Conservation (phyloP, 2,113 vertebrate species). For the Marmota flaviventris region DNA sequence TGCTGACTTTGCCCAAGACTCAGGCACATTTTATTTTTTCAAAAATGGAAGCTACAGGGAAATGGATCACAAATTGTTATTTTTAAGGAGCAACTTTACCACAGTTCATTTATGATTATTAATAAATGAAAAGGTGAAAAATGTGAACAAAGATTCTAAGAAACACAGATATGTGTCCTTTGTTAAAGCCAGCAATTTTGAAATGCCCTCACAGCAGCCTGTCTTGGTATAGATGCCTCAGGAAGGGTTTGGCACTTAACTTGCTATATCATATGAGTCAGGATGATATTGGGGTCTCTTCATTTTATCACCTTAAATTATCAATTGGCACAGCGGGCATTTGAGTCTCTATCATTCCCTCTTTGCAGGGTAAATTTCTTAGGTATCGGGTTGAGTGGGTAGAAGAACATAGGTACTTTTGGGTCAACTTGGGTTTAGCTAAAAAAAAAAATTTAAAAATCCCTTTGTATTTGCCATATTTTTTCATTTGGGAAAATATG, state of each 20-base stretch:
- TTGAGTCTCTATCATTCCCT: conserved; percentile 31
- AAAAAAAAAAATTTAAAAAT: not conserved
- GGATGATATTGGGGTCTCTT: not conserved
- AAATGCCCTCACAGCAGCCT: not conserved
- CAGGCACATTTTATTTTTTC: not conserved
- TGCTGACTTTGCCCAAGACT: conserved; percentile 17
- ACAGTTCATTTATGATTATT: conserved; percentile 27
- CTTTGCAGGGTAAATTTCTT: conserved; percentile 22
- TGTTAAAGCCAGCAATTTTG: not conserved
- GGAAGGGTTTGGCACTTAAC: not conserved
- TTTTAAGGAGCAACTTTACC: conserved; percentile 13
- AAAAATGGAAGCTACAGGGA: not conserved
- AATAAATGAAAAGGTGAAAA: conserved; percentile 30
- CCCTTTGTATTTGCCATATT: not conserved
- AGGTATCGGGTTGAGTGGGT: too few relatives aligned
- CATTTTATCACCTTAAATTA: conserved; percentile 23
- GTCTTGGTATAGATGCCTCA: not conserved
- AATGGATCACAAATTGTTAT: conserved; percentile 28
- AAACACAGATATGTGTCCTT: not conserved
- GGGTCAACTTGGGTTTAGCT: not conserved
- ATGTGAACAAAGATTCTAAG: not conserved
- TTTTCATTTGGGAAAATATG: conserved; percentile 55
- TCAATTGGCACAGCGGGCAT: not conserved
- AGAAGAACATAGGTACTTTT: not conserved
- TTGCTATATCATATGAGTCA: not conserved